Base-by-base conservation (phyloP, 2,888 invertebrate species). In the Odontothrips loti region DNA sequence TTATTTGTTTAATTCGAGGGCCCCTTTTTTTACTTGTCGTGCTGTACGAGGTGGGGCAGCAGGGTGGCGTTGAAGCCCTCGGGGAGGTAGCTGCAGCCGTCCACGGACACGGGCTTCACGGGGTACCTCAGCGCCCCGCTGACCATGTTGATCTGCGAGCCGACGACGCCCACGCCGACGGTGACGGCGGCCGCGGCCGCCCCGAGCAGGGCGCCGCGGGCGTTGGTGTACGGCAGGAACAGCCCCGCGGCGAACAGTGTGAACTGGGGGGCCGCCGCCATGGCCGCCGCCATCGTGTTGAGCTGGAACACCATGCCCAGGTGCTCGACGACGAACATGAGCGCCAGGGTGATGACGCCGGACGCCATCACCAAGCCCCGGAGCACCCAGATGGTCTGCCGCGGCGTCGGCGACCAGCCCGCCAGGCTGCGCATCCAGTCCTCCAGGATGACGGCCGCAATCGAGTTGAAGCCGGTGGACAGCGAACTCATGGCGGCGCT, bases 181-280 rank as follows among this genome's bases (percentile, higher is more conserved):
- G n/a, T 17, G 20, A n/a, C 15, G 58, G 58, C 58, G 0, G 58
- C 17, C 15, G 58, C 17, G 20, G n/a, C 20, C 0, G 58, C 11
- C 15, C 58, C 58, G 58, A 68, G 68, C 68, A 68, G 68, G 1
- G 68, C 68, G 23, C 23, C 68, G 68, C 68, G 68, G 9, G 34
- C 27, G 68, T 29, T 29, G 63, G 43, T 83, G 80, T 83, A 87
- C 0, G 88, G 87, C 82, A 88, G 85, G 83, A 88, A 87, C 84
- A 87, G 86, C 80, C 87, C 88, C 0, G 88, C 84, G 51, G 86
- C 85, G 83, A 88, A 87, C n/a, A 87, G 83, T 10, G 87, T 87
- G 17, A 88, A 84, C 80, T 87, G 84, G 3, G 87, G 87, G 11
- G 87, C 87, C 9, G 86, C 86, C 23, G 86, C 84, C 80, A 88